Conservation (phyloP, 2,797 vertebrate species). For the Lagodon rhomboides region DNA sequence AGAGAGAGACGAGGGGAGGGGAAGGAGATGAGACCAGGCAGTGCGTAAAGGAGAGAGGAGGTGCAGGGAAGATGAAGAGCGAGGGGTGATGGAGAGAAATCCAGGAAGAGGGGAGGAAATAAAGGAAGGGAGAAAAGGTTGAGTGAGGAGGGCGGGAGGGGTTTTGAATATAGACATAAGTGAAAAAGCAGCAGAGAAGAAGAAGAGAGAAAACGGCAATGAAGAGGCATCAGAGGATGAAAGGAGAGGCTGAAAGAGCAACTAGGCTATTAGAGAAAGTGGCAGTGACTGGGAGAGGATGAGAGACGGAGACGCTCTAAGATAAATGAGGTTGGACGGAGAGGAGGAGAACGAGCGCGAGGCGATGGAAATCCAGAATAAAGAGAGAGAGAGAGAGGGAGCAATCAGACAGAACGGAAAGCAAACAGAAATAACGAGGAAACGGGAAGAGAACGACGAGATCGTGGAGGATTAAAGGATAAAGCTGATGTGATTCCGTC, state of each 20-base stretch:
- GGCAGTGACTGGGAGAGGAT: constrained; percentile 16
- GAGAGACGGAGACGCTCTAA: constrained; percentile 47
- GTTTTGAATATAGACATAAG: constrained; percentile 30
- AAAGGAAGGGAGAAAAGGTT: not conserved
- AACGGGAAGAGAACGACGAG: constrained; percentile 28
- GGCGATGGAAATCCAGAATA: constrained; percentile 23
- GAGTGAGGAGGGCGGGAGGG: constrained; percentile 8
- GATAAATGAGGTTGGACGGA: constrained; percentile 64
- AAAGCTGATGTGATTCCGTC: constrained; percentile 19
- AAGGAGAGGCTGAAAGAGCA: constrained; percentile 42
- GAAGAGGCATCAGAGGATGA: constrained; percentile 44
- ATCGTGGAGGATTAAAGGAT: constrained; percentile 17
- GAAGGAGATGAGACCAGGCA: constrained; percentile 19
- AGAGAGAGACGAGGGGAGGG: not conserved
- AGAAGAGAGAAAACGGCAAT: constrained; percentile 22
- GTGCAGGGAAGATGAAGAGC: constrained; percentile 13
- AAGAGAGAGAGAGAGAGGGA: constrained; percentile 18
- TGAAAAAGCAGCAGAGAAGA: constrained; percentile 18
- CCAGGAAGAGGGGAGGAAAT: constrained; percentile 7
- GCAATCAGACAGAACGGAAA: constrained; percentile 45
- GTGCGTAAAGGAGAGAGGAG: constrained; percentile 12
- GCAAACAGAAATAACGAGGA: constrained; percentile 43
- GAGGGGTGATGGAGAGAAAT: constrained; percentile 12
- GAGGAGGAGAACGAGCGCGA: constrained; percentile 30
- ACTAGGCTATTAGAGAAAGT: constrained; percentile 55